A percentile compares a stretch with the other conserved stretches of the same genome.
Evolutionary conservation across 2,113 vertebrate species (phyloP).

Genomic region (Aramus guarauna): DNA sequence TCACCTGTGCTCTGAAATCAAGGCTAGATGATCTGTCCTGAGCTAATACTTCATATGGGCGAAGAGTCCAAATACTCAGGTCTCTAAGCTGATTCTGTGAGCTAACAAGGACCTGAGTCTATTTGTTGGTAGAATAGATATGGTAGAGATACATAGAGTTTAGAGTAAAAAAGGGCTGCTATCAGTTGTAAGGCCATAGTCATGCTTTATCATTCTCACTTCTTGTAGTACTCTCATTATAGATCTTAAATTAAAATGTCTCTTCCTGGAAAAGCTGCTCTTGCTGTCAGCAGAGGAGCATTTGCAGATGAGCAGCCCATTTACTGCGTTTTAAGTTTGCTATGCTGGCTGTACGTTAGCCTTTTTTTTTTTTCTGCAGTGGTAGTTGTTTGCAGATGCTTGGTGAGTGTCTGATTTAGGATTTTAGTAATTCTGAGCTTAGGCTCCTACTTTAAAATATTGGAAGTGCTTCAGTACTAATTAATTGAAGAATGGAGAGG

Average conservation of each 20-base stretch:
- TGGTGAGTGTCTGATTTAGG: neutral
- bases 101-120: neutral
- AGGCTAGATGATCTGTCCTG: neutral
- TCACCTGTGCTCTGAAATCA: neutral
- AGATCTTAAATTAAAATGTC: neutral
- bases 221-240: neutral
- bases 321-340: neutral
- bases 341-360: neutral
- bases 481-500: constrained; percentile 1
- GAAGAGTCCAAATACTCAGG: neutral
- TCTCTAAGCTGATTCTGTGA: neutral
- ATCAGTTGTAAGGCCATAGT: neutral
- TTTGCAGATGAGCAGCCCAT: neutral
- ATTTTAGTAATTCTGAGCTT: neutral
- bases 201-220: neutral
- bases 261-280: neutral
- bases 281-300: neutral
- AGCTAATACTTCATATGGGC: neutral
- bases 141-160: neutral
- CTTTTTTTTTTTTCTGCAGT: neutral
- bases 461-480: neutral
- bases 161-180: neutral
- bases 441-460: neutral
- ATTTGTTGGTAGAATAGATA: neutral
- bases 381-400: neutral